Conservation (phyloP, 2,797 vertebrate genomes). For the Caiman crocodilus region DNA sequence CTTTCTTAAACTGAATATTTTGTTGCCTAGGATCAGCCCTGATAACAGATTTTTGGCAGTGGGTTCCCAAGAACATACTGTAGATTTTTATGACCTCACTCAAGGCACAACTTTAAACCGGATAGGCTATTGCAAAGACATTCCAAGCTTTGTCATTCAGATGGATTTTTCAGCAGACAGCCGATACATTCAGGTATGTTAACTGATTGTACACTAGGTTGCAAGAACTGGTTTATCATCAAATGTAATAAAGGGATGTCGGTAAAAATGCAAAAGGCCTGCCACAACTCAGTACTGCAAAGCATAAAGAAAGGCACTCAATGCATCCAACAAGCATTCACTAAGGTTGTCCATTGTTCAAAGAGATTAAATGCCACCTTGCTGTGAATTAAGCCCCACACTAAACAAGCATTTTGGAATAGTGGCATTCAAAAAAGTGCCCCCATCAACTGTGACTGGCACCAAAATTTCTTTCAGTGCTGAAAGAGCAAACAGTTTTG, state of each 20-base stretch:
- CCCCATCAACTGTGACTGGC: background rate
- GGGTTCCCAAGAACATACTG: conserved; percentile 91
- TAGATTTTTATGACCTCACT: conserved; percentile 96
- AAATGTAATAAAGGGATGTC: background rate
- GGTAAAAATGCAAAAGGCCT: background rate
- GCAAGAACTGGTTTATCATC: fast-evolving
- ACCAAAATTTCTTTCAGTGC: background rate
- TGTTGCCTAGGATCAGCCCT: conserved; percentile 90
- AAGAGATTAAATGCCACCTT: background rate
- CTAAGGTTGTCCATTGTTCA: background rate
- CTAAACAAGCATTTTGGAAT: background rate
- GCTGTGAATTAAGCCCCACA: background rate
- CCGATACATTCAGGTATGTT: conserved; percentile 90
- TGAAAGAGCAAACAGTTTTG: background rate
- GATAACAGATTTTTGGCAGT: conserved; percentile 93
- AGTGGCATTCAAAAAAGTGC: background rate
- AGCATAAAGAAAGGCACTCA: background rate
- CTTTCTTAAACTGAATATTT: background rate
- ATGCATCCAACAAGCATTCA: background rate
- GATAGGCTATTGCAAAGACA: conserved; percentile 95
- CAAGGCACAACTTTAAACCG: conserved; percentile 93
- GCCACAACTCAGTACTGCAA: background rate
- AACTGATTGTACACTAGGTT: fast-evolving
- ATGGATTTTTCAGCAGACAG: conserved; percentile 96
- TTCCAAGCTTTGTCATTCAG: conserved; percentile 93